Percentiles rank a stretch among this genome's conserved stretches.
phyloP scores from a whole-genome alignment of 2,797 vertebrate species.

The Peromyscus attwateri region DNA sequence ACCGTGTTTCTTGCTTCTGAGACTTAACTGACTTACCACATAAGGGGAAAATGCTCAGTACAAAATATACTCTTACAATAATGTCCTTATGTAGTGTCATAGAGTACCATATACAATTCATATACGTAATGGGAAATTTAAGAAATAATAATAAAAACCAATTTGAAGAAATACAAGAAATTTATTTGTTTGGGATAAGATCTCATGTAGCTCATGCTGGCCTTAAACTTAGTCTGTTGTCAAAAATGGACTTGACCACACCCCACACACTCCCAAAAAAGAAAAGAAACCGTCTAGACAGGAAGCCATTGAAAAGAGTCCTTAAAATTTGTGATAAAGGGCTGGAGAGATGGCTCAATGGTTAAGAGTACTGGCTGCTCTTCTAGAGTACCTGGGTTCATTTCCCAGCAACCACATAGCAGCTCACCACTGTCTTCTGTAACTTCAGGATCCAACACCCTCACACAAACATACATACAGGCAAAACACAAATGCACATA shows the following conservation, averaged over 20 bases:
- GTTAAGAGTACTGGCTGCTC: neutral
- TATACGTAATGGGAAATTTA: neutral
- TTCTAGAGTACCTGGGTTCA: neutral
- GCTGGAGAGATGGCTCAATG: neutral
- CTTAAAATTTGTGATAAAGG: neutral
- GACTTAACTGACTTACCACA: neutral
- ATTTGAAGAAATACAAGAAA: neutral
- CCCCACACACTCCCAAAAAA: neutral
- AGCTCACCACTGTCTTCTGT: neutral
- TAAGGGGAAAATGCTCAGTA: neutral
- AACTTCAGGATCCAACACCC: neutral
- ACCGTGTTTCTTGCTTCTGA: neutral
- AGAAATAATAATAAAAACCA: neutral
- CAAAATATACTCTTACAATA: neutral
- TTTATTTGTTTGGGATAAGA: neutral
- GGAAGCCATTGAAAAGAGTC: neutral
- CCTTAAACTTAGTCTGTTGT: neutral
- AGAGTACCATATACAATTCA: neutral
- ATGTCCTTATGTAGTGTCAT: neutral
- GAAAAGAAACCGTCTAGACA: neutral
- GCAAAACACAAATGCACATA: neutral
- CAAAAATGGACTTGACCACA: neutral
- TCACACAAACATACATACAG: neutral
- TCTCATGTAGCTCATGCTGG: neutral
- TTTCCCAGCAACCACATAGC: neutral